Evolutionary conservation across 2,888 invertebrate species (phyloP).

Genomic region (Zonitis immaculata): DNA sequence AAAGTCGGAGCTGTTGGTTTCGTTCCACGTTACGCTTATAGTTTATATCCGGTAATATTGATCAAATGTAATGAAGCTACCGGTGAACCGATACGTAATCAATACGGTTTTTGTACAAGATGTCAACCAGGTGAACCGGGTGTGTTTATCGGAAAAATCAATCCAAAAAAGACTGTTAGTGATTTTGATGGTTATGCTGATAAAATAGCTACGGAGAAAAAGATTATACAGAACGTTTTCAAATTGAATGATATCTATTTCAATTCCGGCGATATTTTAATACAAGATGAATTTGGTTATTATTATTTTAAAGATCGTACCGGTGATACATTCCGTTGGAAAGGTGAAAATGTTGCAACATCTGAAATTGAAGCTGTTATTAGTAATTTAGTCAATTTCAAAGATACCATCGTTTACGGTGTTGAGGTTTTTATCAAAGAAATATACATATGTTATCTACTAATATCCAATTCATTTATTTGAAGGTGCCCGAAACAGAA

Average conservation of each 20-base stretch:
- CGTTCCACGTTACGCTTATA: slow-evolving; percentile 60
- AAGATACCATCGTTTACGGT: slow-evolving; percentile 79
- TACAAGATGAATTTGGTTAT: slow-evolving; percentile 89
- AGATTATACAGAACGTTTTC: slow-evolving; percentile 69
- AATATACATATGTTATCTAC: not conserved
- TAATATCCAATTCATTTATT: too few species aligned
- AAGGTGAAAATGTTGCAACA: slow-evolving; percentile 96
- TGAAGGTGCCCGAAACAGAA: slow-evolving; percentile 70
- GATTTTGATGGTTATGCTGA: slow-evolving; percentile 69
- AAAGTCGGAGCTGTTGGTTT: slow-evolving; percentile 90
- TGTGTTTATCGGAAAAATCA: slow-evolving; percentile 71
- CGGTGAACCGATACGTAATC: slow-evolving; percentile 68
- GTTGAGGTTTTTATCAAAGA: slow-evolving; percentile 63
- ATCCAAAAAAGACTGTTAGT: slow-evolving; percentile 50
- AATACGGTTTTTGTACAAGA: slow-evolving; percentile 67
- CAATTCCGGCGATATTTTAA: slow-evolving; percentile 84
- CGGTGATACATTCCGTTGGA: slow-evolving; percentile 81
- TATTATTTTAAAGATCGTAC: slow-evolving; percentile 89
- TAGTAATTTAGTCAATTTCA: slow-evolving; percentile 67
- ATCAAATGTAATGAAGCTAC: slow-evolving; percentile 62
- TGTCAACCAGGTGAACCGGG: slow-evolving; percentile 85
- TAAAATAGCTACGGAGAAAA: slow-evolving; percentile 64
- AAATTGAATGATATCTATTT: slow-evolving; percentile 83
- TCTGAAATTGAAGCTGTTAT: slow-evolving; percentile 91
- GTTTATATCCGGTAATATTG: slow-evolving; percentile 63